Conservation (phyloP, 2,797 vertebrate genomes). For the Danio jaintianensis region DNA sequence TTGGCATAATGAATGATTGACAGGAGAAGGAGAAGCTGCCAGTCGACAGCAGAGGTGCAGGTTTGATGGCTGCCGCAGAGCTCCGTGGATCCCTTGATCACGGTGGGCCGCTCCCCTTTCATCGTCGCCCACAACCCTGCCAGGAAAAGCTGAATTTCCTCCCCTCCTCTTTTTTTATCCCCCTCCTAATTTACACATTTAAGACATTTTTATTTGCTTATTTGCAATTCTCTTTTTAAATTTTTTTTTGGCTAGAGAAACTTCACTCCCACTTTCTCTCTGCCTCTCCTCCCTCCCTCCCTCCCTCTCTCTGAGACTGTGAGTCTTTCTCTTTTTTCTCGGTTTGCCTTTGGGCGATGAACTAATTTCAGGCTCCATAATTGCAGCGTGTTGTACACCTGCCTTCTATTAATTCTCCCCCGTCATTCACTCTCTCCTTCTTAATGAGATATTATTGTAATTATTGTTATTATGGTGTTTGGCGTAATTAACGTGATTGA, state of each 20-base stretch:
- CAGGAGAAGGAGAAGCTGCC: constrained; percentile 90
- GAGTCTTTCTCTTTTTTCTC: constrained; percentile 78
- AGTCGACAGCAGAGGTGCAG: constrained; percentile 84
- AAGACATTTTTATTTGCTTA: constrained; percentile 98
- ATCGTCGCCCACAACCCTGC: constrained; percentile 89
- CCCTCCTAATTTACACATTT: constrained; percentile 99
- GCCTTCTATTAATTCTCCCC: constrained; percentile 93
- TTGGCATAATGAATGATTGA: constrained; percentile 96
- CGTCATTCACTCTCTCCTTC: constrained; percentile 82
- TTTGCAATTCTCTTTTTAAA: constrained; percentile 88
- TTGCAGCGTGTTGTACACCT: constrained; percentile 98
- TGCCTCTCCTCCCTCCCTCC: constrained; percentile 36
- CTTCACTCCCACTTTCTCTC: constrained; percentile 75
- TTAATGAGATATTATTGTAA: constrained; percentile 88
- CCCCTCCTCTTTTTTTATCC: constrained; percentile 66
- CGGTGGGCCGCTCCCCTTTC: constrained; percentile 92
- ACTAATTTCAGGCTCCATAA: constrained; percentile 99
- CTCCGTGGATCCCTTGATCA: constrained; percentile 93
- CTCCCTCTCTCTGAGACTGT: constrained; percentile 23
- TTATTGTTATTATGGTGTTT: constrained; percentile 85
- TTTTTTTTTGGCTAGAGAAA: constrained; percentile 79
- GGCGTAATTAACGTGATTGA: constrained; percentile 82
- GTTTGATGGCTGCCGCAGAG: constrained; percentile 90
- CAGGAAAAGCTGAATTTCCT: constrained; percentile 92
- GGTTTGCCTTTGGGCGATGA: constrained; percentile 91